phyloP scores from a whole-genome alignment of 1,140 invertebrate genomes.

The Phenacoccus solenopsis region DNA sequence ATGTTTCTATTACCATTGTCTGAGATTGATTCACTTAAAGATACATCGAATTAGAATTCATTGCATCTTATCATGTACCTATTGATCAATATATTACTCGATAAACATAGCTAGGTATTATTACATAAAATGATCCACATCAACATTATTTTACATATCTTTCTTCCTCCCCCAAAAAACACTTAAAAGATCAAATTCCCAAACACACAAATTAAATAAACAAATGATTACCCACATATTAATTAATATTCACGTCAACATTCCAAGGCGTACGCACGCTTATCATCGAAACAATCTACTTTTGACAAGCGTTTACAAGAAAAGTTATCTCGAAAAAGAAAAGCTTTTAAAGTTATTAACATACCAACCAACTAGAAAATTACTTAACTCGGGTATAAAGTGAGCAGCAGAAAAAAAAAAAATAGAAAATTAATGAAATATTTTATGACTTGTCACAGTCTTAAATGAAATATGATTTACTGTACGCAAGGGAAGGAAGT shows the following conservation, averaged over 20 bases:
- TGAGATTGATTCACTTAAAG: too few relatives aligned
- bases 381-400: conserved; percentile 8
- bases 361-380: conserved; percentile 8
- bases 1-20: too few relatives aligned
- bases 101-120: too few relatives aligned
- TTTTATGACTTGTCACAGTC: conserved; percentile 17
- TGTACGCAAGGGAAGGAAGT: conserved; percentile 3
- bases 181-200: too few relatives aligned
- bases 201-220: too few relatives aligned
- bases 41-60: too few relatives aligned
- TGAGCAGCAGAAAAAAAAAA: conserved; percentile 1
- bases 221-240: neutral
- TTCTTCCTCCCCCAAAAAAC: too few relatives aligned
- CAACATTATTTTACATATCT: too few relatives aligned
- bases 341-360: conserved; percentile 18
- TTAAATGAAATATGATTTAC: conserved; percentile 17
- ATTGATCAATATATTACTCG: too few relatives aligned
- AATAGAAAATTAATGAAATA: conserved; percentile 18
- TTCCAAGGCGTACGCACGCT: neutral
- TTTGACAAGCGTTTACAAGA: neutral
- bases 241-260: neutral
- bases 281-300: neutral
- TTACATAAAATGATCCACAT: too few relatives aligned
- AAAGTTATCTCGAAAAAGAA: neutral
- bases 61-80: too few relatives aligned